Conservation (phyloP, 2,797 vertebrate species). For the Miichthys miiuy region DNA sequence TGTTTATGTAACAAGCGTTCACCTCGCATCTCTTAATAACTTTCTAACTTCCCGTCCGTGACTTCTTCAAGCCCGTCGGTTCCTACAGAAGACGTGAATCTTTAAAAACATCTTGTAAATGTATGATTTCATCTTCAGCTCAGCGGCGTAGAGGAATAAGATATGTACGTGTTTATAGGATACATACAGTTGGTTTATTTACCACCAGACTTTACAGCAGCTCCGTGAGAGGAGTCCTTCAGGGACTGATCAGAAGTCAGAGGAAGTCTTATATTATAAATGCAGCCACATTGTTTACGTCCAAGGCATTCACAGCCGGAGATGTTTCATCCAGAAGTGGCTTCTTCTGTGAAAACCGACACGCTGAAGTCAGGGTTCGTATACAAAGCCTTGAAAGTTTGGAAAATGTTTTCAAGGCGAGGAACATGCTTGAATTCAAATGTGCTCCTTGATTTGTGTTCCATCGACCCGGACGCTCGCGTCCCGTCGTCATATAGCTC, state of each 20-base stretch:
- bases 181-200: neutral
- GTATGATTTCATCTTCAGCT: neutral
- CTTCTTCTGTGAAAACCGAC: neutral
- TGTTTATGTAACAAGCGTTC: too few relatives aligned
- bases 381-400: too few relatives aligned
- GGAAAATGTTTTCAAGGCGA: too few relatives aligned
- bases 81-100: neutral
- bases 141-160: neutral
- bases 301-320: neutral
- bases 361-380: neutral
- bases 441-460: too few relatives aligned
- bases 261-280: neutral
- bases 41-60: neutral
- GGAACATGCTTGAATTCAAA: too few relatives aligned
- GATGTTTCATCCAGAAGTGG: too few relatives aligned
- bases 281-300: neutral
- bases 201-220: too few relatives aligned
- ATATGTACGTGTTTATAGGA: neutral
- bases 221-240: too few relatives aligned
- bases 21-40: neutral
- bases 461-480: too few relatives aligned
- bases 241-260: too few relatives aligned
- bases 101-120: neutral
- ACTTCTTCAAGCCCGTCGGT: neutral
- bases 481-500: too few relatives aligned